Conservation (phyloP, 2,113 vertebrate species). For the Climacteris rufus region DNA sequence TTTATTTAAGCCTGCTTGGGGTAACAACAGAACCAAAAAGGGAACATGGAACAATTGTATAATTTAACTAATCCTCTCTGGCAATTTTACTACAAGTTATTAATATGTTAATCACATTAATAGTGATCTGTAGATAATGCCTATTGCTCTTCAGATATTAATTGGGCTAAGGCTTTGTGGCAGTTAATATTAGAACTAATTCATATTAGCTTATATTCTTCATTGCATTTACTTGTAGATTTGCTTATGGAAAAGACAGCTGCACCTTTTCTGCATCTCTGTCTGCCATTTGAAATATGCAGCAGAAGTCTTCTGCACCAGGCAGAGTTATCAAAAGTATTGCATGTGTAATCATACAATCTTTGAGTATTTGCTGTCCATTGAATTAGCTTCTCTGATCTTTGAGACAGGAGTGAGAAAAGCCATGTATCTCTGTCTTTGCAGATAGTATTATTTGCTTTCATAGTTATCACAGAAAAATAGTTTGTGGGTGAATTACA, state of each 20-base stretch:
- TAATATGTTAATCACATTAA: not conserved
- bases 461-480: not conserved
- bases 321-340: not conserved
- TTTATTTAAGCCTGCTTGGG: not conserved
- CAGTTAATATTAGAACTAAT: not conserved
- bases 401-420: not conserved
- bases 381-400: not conserved
- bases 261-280: not conserved
- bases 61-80: not conserved
- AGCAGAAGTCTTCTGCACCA: not conserved
- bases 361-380: not conserved
- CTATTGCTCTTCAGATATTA: not conserved
- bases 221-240: not conserved
- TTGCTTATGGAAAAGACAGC: not conserved
- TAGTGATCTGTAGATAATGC: not conserved
- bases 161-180: not conserved
- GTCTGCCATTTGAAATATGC: not conserved
- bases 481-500: not conserved
- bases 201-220: not conserved
- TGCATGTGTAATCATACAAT: not conserved
- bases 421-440: not conserved
- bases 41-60: not conserved
- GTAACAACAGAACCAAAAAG: not conserved
- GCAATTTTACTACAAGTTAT: not conserved
- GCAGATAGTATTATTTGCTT: not conserved